Percentiles rank a stretch among this genome's conserved stretches.
phyloP scores from a whole-genome alignment of 2,113 vertebrate genomes.

The Xenopus laevis region DNA sequence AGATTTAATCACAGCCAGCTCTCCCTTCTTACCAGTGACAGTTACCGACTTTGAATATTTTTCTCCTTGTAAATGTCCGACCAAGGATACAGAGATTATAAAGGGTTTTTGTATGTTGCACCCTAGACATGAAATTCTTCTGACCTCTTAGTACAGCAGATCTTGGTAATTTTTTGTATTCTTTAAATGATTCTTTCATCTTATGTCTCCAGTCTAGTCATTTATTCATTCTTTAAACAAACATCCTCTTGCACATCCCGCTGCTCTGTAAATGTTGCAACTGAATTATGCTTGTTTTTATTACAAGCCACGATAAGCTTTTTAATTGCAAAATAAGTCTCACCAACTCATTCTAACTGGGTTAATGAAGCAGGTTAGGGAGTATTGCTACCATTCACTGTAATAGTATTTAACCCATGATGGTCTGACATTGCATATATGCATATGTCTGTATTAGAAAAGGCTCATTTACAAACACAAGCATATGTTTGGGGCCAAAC shows the following conservation, averaged over 20 bases:
- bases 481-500: too few relatives aligned
- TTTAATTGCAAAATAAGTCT: constrained; percentile 79
- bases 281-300: constrained; percentile 75
- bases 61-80: too few relatives aligned
- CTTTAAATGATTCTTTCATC: background rate
- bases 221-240: constrained; percentile 64
- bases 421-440: background rate
- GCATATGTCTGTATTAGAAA: too few relatives aligned
- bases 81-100: too few relatives aligned
- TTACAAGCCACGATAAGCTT: constrained; percentile 73
- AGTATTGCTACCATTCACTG: constrained; percentile 7
- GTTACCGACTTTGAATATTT: too few relatives aligned
- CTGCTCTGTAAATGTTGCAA: constrained; percentile 69
- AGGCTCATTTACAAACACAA: too few relatives aligned
- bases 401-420: constrained; percentile 8
- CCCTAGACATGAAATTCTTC: too few relatives aligned
- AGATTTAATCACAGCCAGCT: too few relatives aligned
- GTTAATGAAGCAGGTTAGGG: constrained; percentile 68
- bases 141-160: too few relatives aligned
- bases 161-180: background rate
- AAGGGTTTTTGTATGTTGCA: too few relatives aligned
- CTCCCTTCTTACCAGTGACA: too few relatives aligned
- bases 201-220: constrained; percentile 4
- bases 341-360: constrained; percentile 69
- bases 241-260: constrained; percentile 49